Conservation (phyloP, 2,113 vertebrate genomes). For the Anhinga rufa region DNA sequence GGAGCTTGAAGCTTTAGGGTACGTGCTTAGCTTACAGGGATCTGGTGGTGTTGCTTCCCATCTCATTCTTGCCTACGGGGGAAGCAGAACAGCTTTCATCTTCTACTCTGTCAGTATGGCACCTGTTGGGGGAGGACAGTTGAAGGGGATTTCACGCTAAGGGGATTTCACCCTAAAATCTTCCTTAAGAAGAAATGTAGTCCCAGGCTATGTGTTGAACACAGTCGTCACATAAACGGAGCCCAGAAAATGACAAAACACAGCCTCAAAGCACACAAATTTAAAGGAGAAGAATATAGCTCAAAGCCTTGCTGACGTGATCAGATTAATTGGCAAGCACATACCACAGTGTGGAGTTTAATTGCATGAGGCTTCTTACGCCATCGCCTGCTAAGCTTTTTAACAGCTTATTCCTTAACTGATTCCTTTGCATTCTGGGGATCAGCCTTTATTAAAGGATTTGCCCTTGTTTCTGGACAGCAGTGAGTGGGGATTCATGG, state of each 20-base stretch:
- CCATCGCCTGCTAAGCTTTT: slow-evolving; percentile 39
- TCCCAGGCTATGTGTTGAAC: neutral
- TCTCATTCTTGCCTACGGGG: neutral
- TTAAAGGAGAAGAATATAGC: neutral
- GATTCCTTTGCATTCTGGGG: slow-evolving; percentile 20
- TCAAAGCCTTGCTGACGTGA: slow-evolving; percentile 36
- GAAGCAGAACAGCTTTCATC: neutral
- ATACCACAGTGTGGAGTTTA: slow-evolving; percentile 23
- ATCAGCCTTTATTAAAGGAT: slow-evolving; percentile 24
- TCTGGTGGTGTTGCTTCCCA: neutral
- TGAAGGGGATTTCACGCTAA: neutral
- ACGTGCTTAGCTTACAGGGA: neutral
- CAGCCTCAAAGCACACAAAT: slow-evolving; percentile 7
- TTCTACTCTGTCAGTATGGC: neutral
- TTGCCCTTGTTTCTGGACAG: slow-evolving; percentile 1
- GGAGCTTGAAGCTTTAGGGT: neutral
- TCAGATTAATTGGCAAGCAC: slow-evolving; percentile 43
- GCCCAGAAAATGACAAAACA: slow-evolving; percentile 23
- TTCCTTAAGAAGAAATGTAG: neutral
- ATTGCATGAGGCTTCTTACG: slow-evolving; percentile 40
- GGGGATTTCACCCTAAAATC: neutral
- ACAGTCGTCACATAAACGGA: neutral
- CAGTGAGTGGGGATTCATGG: neutral
- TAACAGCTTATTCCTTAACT: slow-evolving; percentile 50
- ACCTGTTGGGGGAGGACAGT: neutral